These are phyloP conservation scores for Pristionchus exspectatus DNA, from an alignment of 2,888 invertebrate species.

Conservation along the genomic window DNA sequence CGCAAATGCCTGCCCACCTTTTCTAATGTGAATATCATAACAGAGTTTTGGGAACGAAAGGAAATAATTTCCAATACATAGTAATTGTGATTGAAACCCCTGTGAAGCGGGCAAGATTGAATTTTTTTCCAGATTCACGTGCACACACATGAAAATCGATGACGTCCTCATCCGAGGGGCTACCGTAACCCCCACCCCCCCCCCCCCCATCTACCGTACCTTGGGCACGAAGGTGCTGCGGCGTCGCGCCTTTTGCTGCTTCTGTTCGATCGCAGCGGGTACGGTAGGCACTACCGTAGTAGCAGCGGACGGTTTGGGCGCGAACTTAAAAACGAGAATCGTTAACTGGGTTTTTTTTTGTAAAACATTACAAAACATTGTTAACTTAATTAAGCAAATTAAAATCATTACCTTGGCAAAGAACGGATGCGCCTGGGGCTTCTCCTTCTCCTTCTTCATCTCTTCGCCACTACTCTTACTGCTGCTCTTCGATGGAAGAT, in stretches of 20 bases:
- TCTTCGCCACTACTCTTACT: neutral
- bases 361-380: neutral
- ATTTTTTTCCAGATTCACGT: no score
- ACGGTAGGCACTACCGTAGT: no score
- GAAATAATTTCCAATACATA: no score
- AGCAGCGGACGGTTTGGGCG: neutral
- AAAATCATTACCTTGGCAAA: neutral
- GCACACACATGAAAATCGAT: no score
- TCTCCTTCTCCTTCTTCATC: neutral
- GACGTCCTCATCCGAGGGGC: no score
- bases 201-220: neutral
- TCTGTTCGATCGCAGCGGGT: neutral
- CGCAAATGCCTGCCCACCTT: no score
- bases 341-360: no score
- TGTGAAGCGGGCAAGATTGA: no score
- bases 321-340: slow-evolving; percentile 11
- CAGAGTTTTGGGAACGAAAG: no score
- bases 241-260: neutral
- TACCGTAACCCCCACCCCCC: no score
- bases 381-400: neutral
- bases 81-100: no score
- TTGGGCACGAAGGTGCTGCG: slow-evolving; percentile 17
- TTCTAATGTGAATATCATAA: no score
- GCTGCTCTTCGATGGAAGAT: neutral
- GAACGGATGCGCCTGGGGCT: slow-evolving; percentile 6